Evolutionary conservation across 2,113 vertebrate species (phyloP), one percentile per base, ranked within the genome.

Genomic region (Leptobrachium leishanense): DNA sequence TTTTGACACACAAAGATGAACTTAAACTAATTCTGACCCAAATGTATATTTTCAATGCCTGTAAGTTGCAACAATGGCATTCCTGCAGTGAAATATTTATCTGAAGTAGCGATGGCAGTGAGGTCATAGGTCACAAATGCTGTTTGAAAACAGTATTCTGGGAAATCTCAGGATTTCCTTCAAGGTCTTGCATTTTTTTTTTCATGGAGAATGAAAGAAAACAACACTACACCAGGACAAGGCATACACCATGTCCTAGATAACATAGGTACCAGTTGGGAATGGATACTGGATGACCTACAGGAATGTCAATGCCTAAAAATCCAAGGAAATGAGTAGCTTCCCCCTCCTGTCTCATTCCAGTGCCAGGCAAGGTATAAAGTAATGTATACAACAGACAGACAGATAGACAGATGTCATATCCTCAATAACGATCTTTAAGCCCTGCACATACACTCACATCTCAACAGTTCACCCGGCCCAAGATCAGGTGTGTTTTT

Each of bases 251-350:
- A 50, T 31, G 11, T 11, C 43, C 5, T 9, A 43, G 70, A 79
- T 81, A 76, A 55, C 44, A 10, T 40, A 31, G 5, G 50, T 82
- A 67, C 74, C 80, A 76, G 63, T 43, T 46, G 42, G 62, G 6
- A 74, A 72, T 55, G 20, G 74, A 43, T 68, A 13, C 53, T 50
- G 9, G 6, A 54, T 41, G 13, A 76, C 13, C 62, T 40, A 50
- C 20, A 59, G 62, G 64, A 82, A 77, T 82, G 69, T 46, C 5
- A 42, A 15, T n/a, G 20, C 20, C 50, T 71, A 3, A 15, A 71
- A 6, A 62, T 40, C 31, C 13, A 46, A 2, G 43, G 40, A 63
- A 53, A 43, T n/a, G 43, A 15, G 2, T n/a, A 31, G 2, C n/a
- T 15, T 41, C 43, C 8, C 46, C 31, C 43, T 42, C 40, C 5